phyloP scores from a whole-genome alignment of 2,888 invertebrate genomes.

The Tethea ocularis region DNA sequence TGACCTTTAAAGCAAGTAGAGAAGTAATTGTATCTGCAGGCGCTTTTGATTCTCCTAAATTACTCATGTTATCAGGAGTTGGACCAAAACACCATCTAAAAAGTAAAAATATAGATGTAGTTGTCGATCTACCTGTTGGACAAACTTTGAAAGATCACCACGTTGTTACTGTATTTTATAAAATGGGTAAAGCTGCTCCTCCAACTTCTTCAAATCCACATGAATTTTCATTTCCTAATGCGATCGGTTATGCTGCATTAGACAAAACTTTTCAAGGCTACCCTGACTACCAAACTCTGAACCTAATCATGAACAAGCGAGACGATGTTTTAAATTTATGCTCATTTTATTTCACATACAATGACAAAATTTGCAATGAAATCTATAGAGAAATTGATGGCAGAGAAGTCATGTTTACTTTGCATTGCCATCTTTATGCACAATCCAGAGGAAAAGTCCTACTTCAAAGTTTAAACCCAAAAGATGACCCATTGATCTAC shows the following conservation, averaged over 20 bases:
- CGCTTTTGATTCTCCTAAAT: constrained; percentile 49
- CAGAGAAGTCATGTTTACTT: constrained; percentile 41
- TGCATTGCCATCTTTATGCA: constrained; percentile 44
- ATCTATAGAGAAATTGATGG: constrained; percentile 36
- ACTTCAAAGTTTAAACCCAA: constrained; percentile 39
- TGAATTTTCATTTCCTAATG: constrained; percentile 42
- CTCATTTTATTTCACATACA: constrained; percentile 36
- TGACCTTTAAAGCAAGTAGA: constrained; percentile 32
- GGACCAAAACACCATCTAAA: constrained; percentile 48
- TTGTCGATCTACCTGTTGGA: constrained; percentile 48
- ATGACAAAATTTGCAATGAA: constrained; percentile 40
- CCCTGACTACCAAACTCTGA: constrained; percentile 53
- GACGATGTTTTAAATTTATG: constrained; percentile 32
- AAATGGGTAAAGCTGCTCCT: constrained; percentile 30
- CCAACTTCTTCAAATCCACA: constrained; percentile 36
- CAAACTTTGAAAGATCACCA: constrained; percentile 55
- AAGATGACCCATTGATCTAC: constrained; percentile 36
- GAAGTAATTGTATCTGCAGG: constrained; percentile 58
- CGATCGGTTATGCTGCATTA: constrained; percentile 49
- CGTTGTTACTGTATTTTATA: constrained; percentile 41
- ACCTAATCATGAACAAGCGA: constrained; percentile 29
- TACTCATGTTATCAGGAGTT: constrained; percentile 58
- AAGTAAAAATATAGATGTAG: constrained; percentile 38
- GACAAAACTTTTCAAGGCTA: constrained; percentile 39
- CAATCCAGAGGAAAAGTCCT: constrained; percentile 44